These are phyloP conservation scores for Neoseiulus cucumeris DNA, from an alignment of 1,140 invertebrate species.

Conservation along the genomic window DNA sequence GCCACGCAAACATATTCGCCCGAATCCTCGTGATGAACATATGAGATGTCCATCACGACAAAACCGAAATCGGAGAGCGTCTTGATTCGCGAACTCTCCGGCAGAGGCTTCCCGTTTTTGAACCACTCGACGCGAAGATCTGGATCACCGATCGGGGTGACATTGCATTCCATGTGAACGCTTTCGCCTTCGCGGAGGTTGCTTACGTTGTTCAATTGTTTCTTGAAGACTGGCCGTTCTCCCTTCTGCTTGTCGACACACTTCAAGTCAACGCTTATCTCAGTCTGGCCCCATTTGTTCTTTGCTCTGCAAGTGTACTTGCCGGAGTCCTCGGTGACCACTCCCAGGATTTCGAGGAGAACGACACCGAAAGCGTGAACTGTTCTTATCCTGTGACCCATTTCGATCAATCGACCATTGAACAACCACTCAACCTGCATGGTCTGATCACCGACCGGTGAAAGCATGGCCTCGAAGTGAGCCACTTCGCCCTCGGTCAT, in stretches of 20 bases:
- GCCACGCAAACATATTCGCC: conserved; percentile 52
- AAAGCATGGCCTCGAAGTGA: conserved; percentile 78
- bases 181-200: conserved; percentile 74
- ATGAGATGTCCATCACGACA: conserved; percentile 82
- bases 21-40: conserved; percentile 74
- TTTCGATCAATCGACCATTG: conserved; percentile 66
- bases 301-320: conserved; percentile 48
- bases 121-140: conserved; percentile 90
- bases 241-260: conserved; percentile 63
- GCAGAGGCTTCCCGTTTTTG: conserved; percentile 64
- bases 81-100: conserved; percentile 70
- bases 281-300: conserved; percentile 63
- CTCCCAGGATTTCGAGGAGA: conserved; percentile 74
- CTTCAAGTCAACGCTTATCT: conserved; percentile 58
- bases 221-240: conserved; percentile 65
- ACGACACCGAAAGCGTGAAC: conserved; percentile 88
- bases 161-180: conserved; percentile 75
- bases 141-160: conserved; percentile 76
- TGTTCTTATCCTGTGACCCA: conserved; percentile 54
- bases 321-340: conserved; percentile 53
- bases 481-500: conserved; percentile 72
- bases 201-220: conserved; percentile 59
- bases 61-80: conserved; percentile 88
- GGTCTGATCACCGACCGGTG: conserved; percentile 77
- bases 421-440: conserved; percentile 97